These are phyloP conservation scores for Sinonovacula constricta DNA, from an alignment of 1,140 invertebrate species.

Conservation along the genomic window DNA sequence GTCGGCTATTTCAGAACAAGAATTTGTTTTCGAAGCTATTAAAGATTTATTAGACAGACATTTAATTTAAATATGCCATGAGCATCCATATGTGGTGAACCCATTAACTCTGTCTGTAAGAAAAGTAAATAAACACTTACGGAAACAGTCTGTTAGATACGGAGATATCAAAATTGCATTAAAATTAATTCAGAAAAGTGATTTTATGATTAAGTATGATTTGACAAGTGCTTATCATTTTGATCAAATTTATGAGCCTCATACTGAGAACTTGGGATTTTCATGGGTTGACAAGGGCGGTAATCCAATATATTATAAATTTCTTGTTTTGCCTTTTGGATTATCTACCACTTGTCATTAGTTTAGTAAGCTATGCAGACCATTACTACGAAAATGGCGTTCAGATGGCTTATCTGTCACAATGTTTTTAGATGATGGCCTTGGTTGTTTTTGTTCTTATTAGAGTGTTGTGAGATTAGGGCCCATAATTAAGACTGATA, in stretches of 20 bases:
- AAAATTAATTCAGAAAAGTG: background rate
- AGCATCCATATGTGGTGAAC: background rate
- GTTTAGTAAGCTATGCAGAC: slow-evolving; percentile 24
- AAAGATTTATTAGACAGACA: slow-evolving; percentile 14
- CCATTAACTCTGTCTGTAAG: background rate
- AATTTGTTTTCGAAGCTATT: too few species aligned
- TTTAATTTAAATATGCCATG: slow-evolving; percentile 9
- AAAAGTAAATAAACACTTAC: background rate
- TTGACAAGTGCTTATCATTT: slow-evolving; percentile 33
- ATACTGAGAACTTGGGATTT: too few species aligned
- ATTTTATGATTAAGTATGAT: too few species aligned
- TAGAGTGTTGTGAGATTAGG: background rate
- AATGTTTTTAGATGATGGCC: slow-evolving; percentile 34
- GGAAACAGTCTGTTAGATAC: slow-evolving; percentile 17
- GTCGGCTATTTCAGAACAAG: too few species aligned
- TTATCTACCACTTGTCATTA: slow-evolving; percentile 32
- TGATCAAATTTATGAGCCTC: slow-evolving; percentile 14
- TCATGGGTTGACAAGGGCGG: too few species aligned
- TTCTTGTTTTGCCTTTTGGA: too few species aligned
- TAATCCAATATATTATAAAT: too few species aligned
- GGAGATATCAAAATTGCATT: background rate
- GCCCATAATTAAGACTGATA: slow-evolving; percentile 8
- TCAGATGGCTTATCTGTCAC: too few species aligned
- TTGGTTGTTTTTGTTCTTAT: background rate
- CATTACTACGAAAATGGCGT: slow-evolving; percentile 36